Percentiles rank a stretch among this genome's conserved stretches.
These are phyloP conservation scores for Acromyrmex echinatior DNA, from an alignment of 1,140 invertebrate species.

Conservation along the genomic window DNA sequence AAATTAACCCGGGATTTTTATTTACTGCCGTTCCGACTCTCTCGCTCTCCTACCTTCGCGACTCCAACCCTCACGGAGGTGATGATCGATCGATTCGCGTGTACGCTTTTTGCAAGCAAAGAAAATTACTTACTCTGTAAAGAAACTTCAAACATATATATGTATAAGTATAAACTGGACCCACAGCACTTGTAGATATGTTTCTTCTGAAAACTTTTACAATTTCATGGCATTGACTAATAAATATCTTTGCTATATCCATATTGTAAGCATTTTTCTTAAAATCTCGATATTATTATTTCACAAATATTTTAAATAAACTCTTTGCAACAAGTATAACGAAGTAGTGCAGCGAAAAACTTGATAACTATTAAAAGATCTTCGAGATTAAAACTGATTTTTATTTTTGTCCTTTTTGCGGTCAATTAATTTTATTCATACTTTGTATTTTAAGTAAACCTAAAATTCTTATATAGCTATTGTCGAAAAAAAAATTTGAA, in stretches of 20 bases:
- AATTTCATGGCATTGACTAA: not conserved
- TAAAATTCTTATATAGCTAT: too few relatives aligned
- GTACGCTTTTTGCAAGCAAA: conserved; percentile 2
- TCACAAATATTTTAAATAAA: not conserved
- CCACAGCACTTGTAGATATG: not conserved
- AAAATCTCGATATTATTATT: not conserved
- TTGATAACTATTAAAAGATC: too few relatives aligned
- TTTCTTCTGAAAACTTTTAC: not conserved
- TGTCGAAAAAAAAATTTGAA: too few relatives aligned
- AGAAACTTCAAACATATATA: not conserved
- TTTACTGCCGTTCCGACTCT: conserved; percentile 68
- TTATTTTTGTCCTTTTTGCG: too few relatives aligned
- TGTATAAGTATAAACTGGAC: too few relatives aligned
- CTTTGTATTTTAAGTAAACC: too few relatives aligned
- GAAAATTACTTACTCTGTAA: conserved; percentile 16
- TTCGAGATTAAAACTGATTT: too few relatives aligned
- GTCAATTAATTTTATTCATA: too few relatives aligned
- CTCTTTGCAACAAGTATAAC: too few relatives aligned
- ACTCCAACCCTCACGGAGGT: conserved; percentile 66
- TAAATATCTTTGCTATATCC: not conserved
- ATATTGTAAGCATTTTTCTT: not conserved
- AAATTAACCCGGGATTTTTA: conserved; percentile 78
- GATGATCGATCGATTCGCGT: conserved; percentile 68
- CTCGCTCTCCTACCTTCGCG: conserved; percentile 46
- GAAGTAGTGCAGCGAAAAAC: too few relatives aligned